Evolutionary conservation across 2,797 vertebrate genomes (phyloP).

Genomic region (Eulemur albifrons): DNA sequence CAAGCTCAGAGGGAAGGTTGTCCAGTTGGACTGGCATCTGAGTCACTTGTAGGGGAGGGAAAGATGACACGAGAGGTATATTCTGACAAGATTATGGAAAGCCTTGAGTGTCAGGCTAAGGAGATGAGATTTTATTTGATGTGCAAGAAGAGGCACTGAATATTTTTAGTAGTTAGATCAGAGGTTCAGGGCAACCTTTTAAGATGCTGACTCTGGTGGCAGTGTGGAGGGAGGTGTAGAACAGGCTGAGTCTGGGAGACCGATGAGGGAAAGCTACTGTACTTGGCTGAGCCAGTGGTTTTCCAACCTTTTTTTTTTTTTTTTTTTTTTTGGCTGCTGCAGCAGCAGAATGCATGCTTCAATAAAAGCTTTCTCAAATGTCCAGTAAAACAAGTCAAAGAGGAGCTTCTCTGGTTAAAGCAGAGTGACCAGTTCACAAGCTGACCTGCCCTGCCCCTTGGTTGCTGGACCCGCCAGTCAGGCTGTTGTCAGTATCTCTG

Average conservation of each 20-base stretch:
- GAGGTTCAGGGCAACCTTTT: background rate
- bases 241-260: background rate
- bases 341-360: background rate
- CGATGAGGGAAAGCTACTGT: background rate
- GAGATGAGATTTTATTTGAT: background rate
- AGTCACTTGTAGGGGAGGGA: background rate
- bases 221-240: background rate
- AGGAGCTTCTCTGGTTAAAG: background rate
- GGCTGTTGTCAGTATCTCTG: background rate
- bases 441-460: background rate
- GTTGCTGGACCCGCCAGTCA: background rate
- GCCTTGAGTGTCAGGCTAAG: background rate
- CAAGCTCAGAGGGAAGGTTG: background rate
- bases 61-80: background rate
- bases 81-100: background rate
- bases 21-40: background rate
- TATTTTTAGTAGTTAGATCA: background rate
- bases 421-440: background rate
- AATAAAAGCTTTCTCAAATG: background rate
- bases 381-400: background rate
- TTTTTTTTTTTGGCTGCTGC: background rate
- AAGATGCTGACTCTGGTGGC: background rate
- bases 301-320: background rate
- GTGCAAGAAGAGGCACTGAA: background rate
- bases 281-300: background rate